phyloP scores from a whole-genome alignment of 64 coral and sea anemone genomes.

The Catalaphyllia jardinei region DNA sequence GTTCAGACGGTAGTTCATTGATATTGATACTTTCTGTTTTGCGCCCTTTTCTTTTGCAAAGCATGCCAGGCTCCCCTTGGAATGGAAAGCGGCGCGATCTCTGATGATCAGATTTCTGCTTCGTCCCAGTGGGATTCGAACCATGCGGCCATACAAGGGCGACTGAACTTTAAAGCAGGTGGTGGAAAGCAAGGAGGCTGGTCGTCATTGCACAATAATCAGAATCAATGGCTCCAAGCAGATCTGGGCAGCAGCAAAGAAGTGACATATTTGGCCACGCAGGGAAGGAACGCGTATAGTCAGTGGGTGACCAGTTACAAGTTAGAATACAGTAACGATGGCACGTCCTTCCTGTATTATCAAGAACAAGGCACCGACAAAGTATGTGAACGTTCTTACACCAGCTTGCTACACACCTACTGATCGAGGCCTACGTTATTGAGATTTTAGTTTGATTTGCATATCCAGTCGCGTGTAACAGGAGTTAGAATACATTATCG shows the following conservation, averaged over 20 bases:
- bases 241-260: background rate
- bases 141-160: constrained; percentile 1
- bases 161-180: constrained; percentile 2
- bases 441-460: too few species aligned
- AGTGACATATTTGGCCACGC: background rate
- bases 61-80: background rate
- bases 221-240: constrained; percentile 22
- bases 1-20: too few species aligned
- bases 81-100: constrained; percentile 35
- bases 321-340: background rate
- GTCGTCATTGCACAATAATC: background rate
- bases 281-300: background rate
- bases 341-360: background rate
- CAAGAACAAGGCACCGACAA: background rate
- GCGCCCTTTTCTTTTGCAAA: background rate
- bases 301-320: constrained; percentile 33
- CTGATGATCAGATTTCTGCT: background rate
- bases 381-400: background rate
- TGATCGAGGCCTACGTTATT: too few species aligned
- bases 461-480: too few species aligned
- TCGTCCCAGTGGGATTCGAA: background rate
- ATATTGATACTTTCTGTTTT: too few species aligned
- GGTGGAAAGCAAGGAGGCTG: background rate
- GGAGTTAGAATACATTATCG: too few species aligned
- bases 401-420: background rate